Evolutionary conservation across 2,113 vertebrate species (phyloP), one percentile per base, ranked within the genome.

Genomic region (Collichthys lucidus): DNA sequence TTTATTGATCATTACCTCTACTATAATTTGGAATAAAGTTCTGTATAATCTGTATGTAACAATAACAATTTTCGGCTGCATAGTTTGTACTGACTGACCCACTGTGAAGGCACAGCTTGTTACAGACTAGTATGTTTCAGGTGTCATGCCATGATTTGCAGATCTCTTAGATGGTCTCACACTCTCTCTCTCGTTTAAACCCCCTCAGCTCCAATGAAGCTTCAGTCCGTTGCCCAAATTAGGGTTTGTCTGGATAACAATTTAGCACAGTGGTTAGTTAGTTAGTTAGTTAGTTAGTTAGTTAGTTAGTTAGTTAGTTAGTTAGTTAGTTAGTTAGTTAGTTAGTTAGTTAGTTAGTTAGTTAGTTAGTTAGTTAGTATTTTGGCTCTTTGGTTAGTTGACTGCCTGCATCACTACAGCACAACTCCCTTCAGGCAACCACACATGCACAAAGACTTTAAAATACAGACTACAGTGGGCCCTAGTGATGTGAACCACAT

Each of bases 401-500:
- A 46, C 12, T 50, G 60, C 5, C 35, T 70, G 61, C 22, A 64
- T 55, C 44, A 42, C 31, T 65, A 67, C 42, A 65, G 53, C 31
- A 40, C 59, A 64, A 3, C 20, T 26, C 57, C 63, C 47, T 80
- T 49, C 73, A 69, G 69, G 31, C 66, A 50, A 5, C 49, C 40
- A 42, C 49, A 74, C 35, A 31, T 24, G 52, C 76, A 66, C 11
- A 31, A 31, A n/a, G 63, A 72, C 52, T 64, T 69, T 46, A 72
- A 82, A 77, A 57, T 35, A 22, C 46, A 55, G 64, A 20, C 60
- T 62, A 9, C 22, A 69, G 29, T 62, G 31, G 75, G 56, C 16
- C 44, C 15, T n/a, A 29, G 73, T 64, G 56, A 84, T 62, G 56
- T 76, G 74, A 81, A 68, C 26, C 70, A 66, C 79, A 79, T 85